phyloP scores from a whole-genome alignment of 2,797 vertebrate genomes.

The Sylvilagus floridanus region DNA sequence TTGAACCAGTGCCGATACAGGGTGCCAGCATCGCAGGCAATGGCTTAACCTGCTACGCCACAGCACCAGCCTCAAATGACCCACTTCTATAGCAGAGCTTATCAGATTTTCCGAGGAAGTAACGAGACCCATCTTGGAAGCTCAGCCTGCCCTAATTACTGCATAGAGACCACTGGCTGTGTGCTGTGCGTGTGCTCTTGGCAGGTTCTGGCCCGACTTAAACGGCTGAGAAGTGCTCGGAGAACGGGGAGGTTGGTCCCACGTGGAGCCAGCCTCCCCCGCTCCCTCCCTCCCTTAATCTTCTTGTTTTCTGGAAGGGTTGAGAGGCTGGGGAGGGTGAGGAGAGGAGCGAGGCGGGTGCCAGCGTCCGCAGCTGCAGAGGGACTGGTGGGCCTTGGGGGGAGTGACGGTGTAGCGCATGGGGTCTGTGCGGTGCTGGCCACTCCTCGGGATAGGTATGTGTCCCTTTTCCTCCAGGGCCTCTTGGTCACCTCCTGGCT shows the following conservation, averaged over 20 bases:
- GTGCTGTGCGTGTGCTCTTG: not conserved
- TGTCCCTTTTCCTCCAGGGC: not conserved
- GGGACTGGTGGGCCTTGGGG: not conserved
- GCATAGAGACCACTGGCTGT: not conserved
- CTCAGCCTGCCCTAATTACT: not conserved
- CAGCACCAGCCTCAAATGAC: no score
- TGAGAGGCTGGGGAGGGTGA: not conserved
- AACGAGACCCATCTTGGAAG: not conserved
- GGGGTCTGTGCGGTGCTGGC: not conserved
- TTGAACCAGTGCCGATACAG: no score
- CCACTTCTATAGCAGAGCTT: not conserved
- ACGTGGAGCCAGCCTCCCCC: not conserved
- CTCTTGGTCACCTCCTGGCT: not conserved
- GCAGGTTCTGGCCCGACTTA: conserved; percentile 5
- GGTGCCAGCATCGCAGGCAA: no score
- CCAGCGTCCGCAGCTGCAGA: not conserved
- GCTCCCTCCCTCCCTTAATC: no score
- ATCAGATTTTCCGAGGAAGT: not conserved
- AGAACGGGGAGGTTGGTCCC: not conserved
- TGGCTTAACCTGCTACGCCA: no score
- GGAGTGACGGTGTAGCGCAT: not conserved
- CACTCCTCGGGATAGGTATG: not conserved
- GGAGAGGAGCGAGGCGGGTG: not conserved
- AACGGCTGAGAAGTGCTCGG: not conserved
- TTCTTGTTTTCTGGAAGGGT: not conserved